Conservation (phyloP, 1,140 invertebrate genomes). For the Ostrea edulis region DNA sequence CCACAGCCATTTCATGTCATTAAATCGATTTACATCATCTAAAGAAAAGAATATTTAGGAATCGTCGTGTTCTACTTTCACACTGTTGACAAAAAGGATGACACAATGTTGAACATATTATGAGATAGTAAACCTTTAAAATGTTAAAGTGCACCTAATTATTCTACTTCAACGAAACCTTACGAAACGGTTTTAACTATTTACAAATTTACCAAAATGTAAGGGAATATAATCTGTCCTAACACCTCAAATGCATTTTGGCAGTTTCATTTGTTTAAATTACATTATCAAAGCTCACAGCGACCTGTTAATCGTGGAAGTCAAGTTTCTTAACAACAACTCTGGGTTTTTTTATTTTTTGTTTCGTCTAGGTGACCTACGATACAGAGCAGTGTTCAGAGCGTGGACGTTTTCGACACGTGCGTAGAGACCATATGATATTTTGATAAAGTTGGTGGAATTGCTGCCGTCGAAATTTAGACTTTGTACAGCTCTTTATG, state of each 20-base stretch:
- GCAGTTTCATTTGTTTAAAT: slow-evolving; percentile 7
- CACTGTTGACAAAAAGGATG: too few species aligned
- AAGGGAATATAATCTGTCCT: background rate
- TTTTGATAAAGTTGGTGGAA: background rate
- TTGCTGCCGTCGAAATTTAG: background rate
- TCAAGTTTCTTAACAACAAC: background rate
- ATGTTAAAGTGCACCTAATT: too few species aligned
- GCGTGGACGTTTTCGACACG: background rate
- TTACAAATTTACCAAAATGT: background rate
- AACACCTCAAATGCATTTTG: background rate
- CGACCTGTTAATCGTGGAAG: background rate
- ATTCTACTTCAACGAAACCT: too few species aligned
- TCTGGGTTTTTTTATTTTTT: background rate
- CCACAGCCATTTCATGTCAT: too few species aligned
- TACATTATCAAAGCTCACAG: background rate
- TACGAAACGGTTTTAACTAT: too few species aligned
- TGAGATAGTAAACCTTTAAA: too few species aligned
- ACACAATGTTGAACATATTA: too few species aligned
- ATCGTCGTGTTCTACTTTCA: too few species aligned
- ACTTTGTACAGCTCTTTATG: background rate
- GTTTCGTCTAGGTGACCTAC: background rate
- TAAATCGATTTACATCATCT: too few species aligned
- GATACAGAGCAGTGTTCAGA: background rate
- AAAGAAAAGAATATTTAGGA: too few species aligned
- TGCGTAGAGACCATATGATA: background rate